Conservation (phyloP, 1,140 invertebrate species). For the Penaeus indicus region DNA sequence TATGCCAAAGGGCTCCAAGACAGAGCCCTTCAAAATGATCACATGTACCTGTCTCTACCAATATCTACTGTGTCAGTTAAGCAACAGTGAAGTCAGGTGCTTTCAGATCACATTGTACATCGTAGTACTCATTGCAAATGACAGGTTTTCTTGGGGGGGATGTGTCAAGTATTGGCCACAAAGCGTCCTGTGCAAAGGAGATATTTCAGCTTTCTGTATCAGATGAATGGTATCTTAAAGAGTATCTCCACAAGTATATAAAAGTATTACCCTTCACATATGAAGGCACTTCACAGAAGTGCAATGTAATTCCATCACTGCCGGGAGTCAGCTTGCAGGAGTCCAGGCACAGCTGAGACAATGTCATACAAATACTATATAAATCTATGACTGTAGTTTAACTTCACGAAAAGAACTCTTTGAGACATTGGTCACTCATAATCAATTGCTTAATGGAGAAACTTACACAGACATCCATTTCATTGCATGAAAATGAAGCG, state of each 20-base stretch:
- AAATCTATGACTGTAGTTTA: constrained; percentile 36
- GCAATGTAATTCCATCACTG: constrained; percentile 48
- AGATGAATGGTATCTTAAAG: constrained; percentile 11
- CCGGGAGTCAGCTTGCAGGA: constrained; percentile 38
- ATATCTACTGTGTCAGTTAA: too few relatives aligned
- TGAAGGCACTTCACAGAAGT: constrained; percentile 57
- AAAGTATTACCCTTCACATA: constrained; percentile 55
- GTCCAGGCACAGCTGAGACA: constrained; percentile 45
- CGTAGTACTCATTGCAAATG: too few relatives aligned
- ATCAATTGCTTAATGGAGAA: constrained; percentile 32
- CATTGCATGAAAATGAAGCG: not conserved
- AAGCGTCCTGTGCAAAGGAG: too few relatives aligned
- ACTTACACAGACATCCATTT: not conserved
- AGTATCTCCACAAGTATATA: constrained; percentile 34
- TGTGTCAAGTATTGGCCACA: too few relatives aligned
- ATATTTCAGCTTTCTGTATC: too few relatives aligned
- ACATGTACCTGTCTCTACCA: too few relatives aligned
- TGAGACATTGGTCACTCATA: constrained; percentile 57
- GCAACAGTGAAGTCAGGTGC: too few relatives aligned
- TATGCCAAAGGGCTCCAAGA: too few relatives aligned
- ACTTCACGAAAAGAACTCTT: constrained; percentile 51
- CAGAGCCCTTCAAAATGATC: too few relatives aligned
- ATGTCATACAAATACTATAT: constrained; percentile 59
- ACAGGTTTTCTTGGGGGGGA: too few relatives aligned
- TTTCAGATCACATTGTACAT: too few relatives aligned